phyloP scores from a whole-genome alignment of 2,113 vertebrate genomes.

The Crocuta crocuta region DNA sequence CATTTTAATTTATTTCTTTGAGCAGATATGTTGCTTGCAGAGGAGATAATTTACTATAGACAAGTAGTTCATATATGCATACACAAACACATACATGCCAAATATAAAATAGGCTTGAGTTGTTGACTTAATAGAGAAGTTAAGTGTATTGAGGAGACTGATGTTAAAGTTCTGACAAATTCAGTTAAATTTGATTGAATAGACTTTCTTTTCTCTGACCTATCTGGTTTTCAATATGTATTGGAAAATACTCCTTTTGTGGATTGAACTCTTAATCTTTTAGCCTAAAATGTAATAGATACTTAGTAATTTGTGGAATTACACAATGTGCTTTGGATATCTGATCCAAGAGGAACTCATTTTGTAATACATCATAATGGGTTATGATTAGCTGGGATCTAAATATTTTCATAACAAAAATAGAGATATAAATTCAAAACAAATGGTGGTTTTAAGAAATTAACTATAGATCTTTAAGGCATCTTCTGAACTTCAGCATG shows the following conservation, averaged over 20 bases:
- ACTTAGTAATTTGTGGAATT: not conserved
- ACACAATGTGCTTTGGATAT: not conserved
- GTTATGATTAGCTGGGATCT: not conserved
- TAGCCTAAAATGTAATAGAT: not conserved
- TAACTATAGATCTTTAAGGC: not conserved
- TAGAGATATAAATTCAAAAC: not conserved
- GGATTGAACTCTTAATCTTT: not conserved
- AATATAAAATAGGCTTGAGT: not conserved
- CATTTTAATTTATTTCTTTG: not conserved
- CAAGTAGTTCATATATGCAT: not conserved
- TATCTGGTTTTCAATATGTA: not conserved
- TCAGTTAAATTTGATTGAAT: not conserved
- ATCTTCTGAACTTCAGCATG: constrained; percentile 14
- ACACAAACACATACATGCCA: not conserved
- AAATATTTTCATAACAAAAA: constrained; percentile 31
- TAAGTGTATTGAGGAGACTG: constrained; percentile 5
- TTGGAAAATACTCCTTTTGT: not conserved
- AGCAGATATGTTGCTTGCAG: not conserved
- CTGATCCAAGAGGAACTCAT: constrained; percentile 1
- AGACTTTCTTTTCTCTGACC: not conserved
- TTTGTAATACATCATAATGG: constrained; percentile 6
- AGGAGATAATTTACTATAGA: not conserved
- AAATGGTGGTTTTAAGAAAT: not conserved
- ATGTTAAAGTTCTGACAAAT: not conserved
- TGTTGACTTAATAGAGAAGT: not conserved